Evolutionary conservation across 2,113 vertebrate genomes (phyloP).

Genomic region (Balaeniceps rex): DNA sequence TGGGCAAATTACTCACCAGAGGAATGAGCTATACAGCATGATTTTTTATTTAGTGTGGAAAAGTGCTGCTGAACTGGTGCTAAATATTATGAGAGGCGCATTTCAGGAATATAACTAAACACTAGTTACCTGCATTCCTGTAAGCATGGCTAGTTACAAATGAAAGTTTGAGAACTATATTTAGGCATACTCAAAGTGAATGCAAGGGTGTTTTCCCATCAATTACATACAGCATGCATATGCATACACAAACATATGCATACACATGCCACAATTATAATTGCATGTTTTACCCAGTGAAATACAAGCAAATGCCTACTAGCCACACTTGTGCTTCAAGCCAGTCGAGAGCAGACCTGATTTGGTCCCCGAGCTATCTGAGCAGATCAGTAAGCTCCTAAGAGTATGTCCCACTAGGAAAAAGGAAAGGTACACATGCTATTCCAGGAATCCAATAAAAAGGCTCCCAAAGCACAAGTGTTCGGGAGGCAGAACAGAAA

Average conservation of each 20-base stretch:
- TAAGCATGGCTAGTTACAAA: background rate
- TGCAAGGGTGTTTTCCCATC: background rate
- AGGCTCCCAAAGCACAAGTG: background rate
- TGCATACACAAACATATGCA: background rate
- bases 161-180: background rate
- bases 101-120: background rate
- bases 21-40: rapidly evolving
- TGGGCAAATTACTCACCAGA: background rate
- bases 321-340: background rate
- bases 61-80: background rate
- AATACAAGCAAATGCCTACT: background rate
- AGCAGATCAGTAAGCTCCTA: background rate
- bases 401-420: background rate
- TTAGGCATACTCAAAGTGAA: background rate
- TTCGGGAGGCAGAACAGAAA: background rate
- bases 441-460: rapidly evolving
- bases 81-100: background rate
- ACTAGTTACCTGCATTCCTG: background rate
- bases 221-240: background rate
- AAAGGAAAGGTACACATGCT: background rate
- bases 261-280: background rate
- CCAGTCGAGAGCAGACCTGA: background rate
- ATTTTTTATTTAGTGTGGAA: background rate
- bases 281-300: background rate
- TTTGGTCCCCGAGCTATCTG: background rate